Conservation (phyloP, 2,113 vertebrate species). For the Formicarius rufipectus region DNA sequence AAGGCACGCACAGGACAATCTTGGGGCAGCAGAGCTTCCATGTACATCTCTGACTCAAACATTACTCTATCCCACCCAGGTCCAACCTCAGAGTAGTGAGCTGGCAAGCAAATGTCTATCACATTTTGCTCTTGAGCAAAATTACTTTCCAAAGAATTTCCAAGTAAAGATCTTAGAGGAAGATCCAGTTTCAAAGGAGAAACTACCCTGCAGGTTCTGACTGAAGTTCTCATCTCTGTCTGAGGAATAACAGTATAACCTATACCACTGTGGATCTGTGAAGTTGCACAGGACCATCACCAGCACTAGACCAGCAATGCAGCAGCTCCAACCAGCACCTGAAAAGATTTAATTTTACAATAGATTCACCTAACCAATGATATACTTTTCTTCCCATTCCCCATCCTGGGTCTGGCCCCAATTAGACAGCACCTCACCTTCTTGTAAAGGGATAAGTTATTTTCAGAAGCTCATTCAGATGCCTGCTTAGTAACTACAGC, state of each 20-base stretch:
- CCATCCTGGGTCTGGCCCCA: background rate
- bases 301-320: background rate
- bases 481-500: background rate
- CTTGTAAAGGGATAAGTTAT: background rate
- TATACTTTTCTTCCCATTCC: background rate
- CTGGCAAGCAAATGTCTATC: background rate
- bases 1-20: background rate
- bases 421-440: background rate
- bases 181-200: background rate
- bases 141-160: background rate
- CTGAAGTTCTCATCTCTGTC: background rate
- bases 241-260: background rate
- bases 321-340: background rate
- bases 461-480: background rate
- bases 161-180: background rate
- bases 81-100: background rate
- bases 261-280: rapidly evolving
- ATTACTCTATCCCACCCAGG: background rate
- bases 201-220: background rate
- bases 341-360: background rate
- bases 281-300: background rate
- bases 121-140: background rate
- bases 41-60: rapidly evolving
- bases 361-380: background rate
- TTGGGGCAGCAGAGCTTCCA: background rate